Percentiles rank a stretch among this genome's conserved stretches.
Conservation (phyloP, 1,140 invertebrate genomes). For the Cyrtorhinus lividipennis region DNA sequence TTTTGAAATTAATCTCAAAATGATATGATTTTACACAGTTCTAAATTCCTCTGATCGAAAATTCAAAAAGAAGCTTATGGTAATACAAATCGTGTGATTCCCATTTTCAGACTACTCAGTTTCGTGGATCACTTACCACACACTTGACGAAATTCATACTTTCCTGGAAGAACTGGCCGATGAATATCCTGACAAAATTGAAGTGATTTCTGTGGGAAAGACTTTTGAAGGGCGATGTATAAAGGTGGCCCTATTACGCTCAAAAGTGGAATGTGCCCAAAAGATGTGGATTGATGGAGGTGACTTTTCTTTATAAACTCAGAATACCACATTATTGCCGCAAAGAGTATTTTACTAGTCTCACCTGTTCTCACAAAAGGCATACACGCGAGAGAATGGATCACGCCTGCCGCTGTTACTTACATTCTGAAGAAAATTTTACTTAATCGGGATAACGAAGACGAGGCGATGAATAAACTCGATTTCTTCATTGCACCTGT, state of each 20-base stretch:
- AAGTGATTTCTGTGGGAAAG: constrained; percentile 52
- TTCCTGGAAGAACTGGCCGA: constrained; percentile 45
- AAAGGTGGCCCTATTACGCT: constrained; percentile 46
- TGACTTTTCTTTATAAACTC: too few species aligned
- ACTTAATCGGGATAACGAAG: constrained; percentile 49
- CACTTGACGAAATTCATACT: constrained; percentile 36
- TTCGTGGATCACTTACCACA: constrained; percentile 69
- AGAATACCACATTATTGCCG: too few species aligned
- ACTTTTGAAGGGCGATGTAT: constrained; percentile 59
- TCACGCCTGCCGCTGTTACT: constrained; percentile 68
- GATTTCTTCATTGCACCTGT: constrained; percentile 57
- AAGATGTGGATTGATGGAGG: constrained; percentile 44
- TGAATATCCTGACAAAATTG: constrained; percentile 54
- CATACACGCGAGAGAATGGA: constrained; percentile 87
- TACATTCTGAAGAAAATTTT: constrained; percentile 68
- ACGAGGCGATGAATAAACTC: constrained; percentile 42
- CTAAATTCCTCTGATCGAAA: too few species aligned
- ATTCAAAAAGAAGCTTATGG: too few species aligned
- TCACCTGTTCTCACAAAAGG: too few species aligned
- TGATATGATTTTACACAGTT: too few species aligned
- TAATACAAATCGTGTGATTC: too few species aligned
- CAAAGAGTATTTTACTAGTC: too few species aligned
- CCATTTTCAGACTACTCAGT: constrained; percentile 52
- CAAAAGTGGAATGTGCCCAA: constrained; percentile 31
- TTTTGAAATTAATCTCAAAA: too few species aligned